Percentiles rank a stretch among this genome's conserved stretches.
phyloP scores from a whole-genome alignment of 1,140 invertebrate species.

The Drosophila subobscura region DNA sequence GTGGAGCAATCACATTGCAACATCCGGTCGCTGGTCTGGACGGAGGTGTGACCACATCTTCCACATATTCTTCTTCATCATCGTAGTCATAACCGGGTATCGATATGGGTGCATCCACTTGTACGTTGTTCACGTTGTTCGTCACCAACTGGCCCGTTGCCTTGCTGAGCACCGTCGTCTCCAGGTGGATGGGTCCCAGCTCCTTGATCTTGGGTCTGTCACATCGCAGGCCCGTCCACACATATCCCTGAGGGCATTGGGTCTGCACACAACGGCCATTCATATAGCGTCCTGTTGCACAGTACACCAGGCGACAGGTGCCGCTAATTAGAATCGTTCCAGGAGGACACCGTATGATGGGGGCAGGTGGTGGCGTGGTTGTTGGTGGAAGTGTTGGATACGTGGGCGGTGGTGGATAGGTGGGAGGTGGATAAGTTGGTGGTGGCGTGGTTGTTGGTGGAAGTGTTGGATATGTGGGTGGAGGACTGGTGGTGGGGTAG shows the following conservation, averaged over 20 bases:
- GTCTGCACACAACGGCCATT: conserved; percentile 42
- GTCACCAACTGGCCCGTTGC: conserved; percentile 20
- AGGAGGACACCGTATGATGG: conserved; percentile 36
- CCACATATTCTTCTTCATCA: conserved; percentile 34
- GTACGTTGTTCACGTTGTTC: conserved; percentile 56
- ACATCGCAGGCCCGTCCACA: conserved; percentile 63
- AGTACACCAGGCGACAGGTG: conserved; percentile 57
- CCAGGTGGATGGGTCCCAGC: conserved; percentile 40
- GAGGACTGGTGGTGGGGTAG: not conserved
- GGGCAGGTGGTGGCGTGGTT: conserved; percentile 29
- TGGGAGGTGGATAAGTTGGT: not conserved
- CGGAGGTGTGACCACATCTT: not conserved
- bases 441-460: not conserved
- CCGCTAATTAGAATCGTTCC: conserved; percentile 49
- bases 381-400: conserved; percentile 4
- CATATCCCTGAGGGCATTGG: conserved; percentile 53
- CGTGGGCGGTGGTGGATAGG: not conserved
- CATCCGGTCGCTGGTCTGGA: conserved; percentile 17
- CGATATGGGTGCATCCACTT: conserved; percentile 57
- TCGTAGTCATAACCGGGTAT: conserved; percentile 24
- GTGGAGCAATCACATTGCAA: conserved; percentile 61
- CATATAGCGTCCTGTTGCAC: conserved; percentile 22
- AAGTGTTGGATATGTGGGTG: not conserved
- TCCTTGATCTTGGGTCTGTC: conserved; percentile 23
- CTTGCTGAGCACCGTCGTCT: conserved; percentile 26